Evolutionary conservation across 92 coral and sea anemone genomes (phyloP).

Genomic region (Heteractis magnifica): DNA sequence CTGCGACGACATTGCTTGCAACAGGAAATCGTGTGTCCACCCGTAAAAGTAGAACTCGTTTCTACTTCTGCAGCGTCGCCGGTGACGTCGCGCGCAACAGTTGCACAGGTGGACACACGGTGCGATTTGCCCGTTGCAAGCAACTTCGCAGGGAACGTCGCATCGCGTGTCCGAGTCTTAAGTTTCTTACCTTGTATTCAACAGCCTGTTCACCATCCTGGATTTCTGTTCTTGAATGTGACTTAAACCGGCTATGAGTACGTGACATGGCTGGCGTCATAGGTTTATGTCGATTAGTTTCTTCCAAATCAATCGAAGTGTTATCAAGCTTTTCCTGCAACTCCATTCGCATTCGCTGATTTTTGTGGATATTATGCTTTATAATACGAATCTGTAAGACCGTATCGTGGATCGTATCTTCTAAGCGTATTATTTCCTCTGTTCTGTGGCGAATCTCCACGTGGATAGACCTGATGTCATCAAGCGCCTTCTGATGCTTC

Average conservation of each 20-base stretch:
- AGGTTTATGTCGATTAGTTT: conserved; percentile 68
- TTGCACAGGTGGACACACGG: too few relatives aligned
- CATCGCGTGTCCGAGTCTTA: background rate
- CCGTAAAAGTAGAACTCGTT: too few relatives aligned
- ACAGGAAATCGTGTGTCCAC: too few relatives aligned
- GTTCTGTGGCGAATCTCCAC: conserved; percentile 81
- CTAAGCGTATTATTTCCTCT: conserved; percentile 65
- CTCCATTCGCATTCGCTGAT: conserved; percentile 57
- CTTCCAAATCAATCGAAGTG: conserved; percentile 59
- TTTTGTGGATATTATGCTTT: conserved; percentile 62
- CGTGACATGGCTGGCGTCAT: conserved; percentile 55
- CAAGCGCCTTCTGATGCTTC: conserved; percentile 66
- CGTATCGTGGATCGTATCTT: conserved; percentile 74
- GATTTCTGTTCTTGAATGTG: background rate
- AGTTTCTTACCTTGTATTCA: conserved; percentile 16
- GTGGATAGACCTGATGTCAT: conserved; percentile 67
- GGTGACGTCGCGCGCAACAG: too few relatives aligned
- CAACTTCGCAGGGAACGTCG: too few relatives aligned
- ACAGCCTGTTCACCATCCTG: background rate
- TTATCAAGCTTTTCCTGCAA: conserved; percentile 71
- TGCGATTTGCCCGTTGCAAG: too few relatives aligned
- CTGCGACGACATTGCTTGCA: too few relatives aligned
- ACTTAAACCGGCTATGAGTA: conserved; percentile 34
- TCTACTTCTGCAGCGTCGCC: too few relatives aligned
- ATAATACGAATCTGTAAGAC: conserved; percentile 64